Evolutionary conservation across 1,140 invertebrate species (phyloP), one percentile per base, ranked within the genome.

Genomic region (Steinernema feltiae): DNA sequence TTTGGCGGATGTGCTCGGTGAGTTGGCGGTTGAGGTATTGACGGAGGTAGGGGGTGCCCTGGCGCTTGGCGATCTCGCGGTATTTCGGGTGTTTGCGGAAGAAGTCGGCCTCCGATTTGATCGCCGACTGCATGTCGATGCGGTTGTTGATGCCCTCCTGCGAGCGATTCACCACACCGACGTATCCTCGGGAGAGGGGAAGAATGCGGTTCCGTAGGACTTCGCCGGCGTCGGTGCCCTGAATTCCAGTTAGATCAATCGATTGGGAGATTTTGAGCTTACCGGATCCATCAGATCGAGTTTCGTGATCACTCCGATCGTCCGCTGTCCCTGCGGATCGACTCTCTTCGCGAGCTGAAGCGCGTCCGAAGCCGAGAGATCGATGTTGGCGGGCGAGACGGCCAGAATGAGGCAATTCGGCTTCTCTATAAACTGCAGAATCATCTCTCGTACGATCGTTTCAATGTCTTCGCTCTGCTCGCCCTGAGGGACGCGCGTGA

Each of bases 291-390:
- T 69, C 21, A 69, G 30, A 69, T 69, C 69, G 7, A 69, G 7
- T 69, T 69, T 69, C 69, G 69, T 69, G 7, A 69, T 69, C 7
- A 69, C 48, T 69, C 76, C 78, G 29, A 79, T 76, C 2, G 78
- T 79, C 48, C 78, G 31, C 29, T 72, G 32, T 30, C 78, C 78
- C n/a, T 31, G 15, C 15, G 79, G 78, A 41, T 79, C 78, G 21
- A 72, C 78, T 1, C 41, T 29, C 30, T 69, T 78, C 17, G 78
- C 78, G 18, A 80, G 32, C 41, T 46, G 3, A 1, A 79, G 78
- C 7, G 78, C 30, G 21, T 79, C 71, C 1, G 74, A 30, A 7
- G 72, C 79, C 2, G 77, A 72, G 17, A 80, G 63, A 15, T 79
- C 78, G 35, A 48, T 27, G 70, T 80, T 79, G n/a, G 69, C 73